Conservation (phyloP, 1,140 invertebrate species). For the Meloidogyne hapla region DNA sequence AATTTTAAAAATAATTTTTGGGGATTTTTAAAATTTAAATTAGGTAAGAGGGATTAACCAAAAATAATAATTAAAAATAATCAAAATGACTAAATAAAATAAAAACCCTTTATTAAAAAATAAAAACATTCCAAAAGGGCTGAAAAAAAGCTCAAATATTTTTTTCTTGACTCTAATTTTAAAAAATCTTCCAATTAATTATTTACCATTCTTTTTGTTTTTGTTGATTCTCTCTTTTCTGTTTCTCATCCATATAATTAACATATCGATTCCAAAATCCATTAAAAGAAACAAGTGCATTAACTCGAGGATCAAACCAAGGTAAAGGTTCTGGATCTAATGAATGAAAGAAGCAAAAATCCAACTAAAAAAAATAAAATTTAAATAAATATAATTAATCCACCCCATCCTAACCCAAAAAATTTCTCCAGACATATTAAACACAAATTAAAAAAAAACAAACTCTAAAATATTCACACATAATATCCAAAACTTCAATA, state of each 20-base stretch:
- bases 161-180: too few species aligned
- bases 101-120: too few species aligned
- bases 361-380: background rate
- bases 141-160: too few species aligned
- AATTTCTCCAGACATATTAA: too few species aligned
- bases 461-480: slow-evolving; percentile 20
- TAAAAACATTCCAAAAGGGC: too few species aligned
- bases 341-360: background rate
- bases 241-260: background rate
- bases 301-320: slow-evolving; percentile 2
- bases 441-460: background rate
- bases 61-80: too few species aligned
- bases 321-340: slow-evolving; percentile 1
- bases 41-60: too few species aligned
- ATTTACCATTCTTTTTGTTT: background rate
- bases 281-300: background rate
- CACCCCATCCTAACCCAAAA: too few species aligned
- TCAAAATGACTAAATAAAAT: too few species aligned
- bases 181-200: background rate
- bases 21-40: too few species aligned
- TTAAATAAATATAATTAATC: background rate
- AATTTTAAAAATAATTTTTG: background rate
- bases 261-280: background rate
- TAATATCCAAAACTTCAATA: slow-evolving; percentile 11
- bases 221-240: background rate